Base-by-base conservation (phyloP, 1,140 invertebrate genomes). In the Eulimnadia texana region DNA sequence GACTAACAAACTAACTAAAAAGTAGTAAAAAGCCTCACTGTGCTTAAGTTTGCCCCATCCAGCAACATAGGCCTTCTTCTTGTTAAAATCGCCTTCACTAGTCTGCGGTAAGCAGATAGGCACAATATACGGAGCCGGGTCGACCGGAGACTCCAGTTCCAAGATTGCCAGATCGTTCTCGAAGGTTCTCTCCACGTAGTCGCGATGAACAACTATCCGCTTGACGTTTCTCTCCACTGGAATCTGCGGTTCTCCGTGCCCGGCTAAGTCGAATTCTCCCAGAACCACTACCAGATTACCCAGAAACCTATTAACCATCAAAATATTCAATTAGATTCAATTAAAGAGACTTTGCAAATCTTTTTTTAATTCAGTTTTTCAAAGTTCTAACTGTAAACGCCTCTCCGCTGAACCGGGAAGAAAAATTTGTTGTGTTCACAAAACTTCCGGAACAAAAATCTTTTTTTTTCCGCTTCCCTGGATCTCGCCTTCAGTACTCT, bases 241-340 rank as follows among this genome's bases (percentile, higher is more conserved):
- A 52, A 83, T 78, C 61, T 83, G 82, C 1, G 82, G 78, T 68
- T 93, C 89, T 63, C 85, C 72, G 67, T 91, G 86, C 0, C 85
- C 84, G 2, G 85, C 88, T 65, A 93, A 85, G 69, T 94, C 90
- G 70, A 85, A 88, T 70, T 93, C 90, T 0, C 90, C 91, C 67
- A 94, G 85, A 2, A 94, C 88, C 0, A 90, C 90, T 10, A 93
- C 84, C 60, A 95, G 72, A 0, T 88, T 90, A 1, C 89, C 90
- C 51, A 93, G 74, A 71, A 93, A 93, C 59, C 89, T 90, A 71
- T 3, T n/a, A n/a, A n/a, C n/a, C n/a, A n/a, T n/a, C n/a, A n/a
- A n/a, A n/a, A n/a, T n/a, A n/a, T n/a, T n/a, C n/a, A n/a, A n/a
- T n/a, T n/a, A n/a, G n/a, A n/a, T n/a, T n/a, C n/a, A 64, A 64